Evolutionary conservation across 2,113 vertebrate genomes (phyloP), one percentile per base, ranked within the genome.

Genomic region (Pedionomus torquatus): DNA sequence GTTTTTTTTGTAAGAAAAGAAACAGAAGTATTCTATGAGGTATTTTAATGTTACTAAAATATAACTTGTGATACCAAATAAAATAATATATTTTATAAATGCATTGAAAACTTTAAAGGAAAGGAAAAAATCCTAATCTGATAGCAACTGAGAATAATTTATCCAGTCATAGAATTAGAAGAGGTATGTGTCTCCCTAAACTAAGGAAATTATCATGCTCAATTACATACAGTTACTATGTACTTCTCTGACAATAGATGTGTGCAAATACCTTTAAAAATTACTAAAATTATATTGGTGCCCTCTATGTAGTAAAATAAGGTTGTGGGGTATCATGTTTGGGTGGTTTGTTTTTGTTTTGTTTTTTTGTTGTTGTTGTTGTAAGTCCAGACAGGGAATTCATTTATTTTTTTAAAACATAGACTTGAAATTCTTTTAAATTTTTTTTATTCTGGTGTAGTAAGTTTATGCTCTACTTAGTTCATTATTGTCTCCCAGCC

Each of bases 251-350:
- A 37, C 20, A 44, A 15, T 18, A 70, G 10, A 65, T 57, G 7
- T 10, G 58, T 44, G 35, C 7, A 76, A 44, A 82, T 24, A 71
- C 0, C 2, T 93, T 58, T 66, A 41, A 46, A 92, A 76, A 54
- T 24, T 0, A 10, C 37, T 51, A 72, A 46, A 46, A 71, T 17
- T 70, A 0, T 54, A 33, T 25, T 25, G 6, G 26, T 64, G 2
- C 63, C 5, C 11, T 86, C 69, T n/a, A n/a, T 23, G 2, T 31
- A n/a, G 25, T 30, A 72, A 69, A 81, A 60, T 9, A 87, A 58
- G 4, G 0, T 30, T 49, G 18, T 28, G 5, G 2, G 1, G 0
- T 66, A 30, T 30, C 16, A 28, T 54, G 52, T 63, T 39, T 33
- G 31, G 4, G 46, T 15, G 4, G 11, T 37, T 60, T 24, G 9